These are phyloP conservation scores for Stegophylla sp. DNA, from an alignment of 2,888 invertebrate species.

Conservation along the genomic window DNA sequence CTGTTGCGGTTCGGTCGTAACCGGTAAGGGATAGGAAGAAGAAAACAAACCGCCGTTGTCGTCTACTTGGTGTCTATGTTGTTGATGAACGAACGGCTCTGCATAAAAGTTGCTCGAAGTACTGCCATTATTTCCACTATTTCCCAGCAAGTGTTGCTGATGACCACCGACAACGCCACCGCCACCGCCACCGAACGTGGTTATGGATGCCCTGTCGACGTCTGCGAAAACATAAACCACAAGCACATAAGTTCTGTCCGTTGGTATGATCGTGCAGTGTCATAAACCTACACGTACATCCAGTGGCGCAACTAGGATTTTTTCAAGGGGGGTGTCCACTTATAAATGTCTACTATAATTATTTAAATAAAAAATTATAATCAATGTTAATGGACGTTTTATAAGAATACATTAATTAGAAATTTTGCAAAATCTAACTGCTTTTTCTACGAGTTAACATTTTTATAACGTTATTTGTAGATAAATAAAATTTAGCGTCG, in stretches of 20 bases:
- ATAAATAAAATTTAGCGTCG: no score
- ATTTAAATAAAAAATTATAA: no score
- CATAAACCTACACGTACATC: no score
- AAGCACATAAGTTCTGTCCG: background rate
- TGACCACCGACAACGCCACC: background rate
- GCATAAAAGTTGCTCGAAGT: constrained; percentile 20
- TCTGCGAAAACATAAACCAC: constrained; percentile 7
- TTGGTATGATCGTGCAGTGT: background rate
- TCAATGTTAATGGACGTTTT: no score
- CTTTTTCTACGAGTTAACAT: no score
- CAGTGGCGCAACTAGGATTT: no score
- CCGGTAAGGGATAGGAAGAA: constrained; percentile 29
- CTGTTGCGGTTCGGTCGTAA: constrained; percentile 7
- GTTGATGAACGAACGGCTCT: constrained; percentile 24
- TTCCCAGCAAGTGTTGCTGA: background rate
- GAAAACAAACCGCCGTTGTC: constrained; percentile 8
- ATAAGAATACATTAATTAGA: no score
- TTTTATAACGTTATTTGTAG: no score
- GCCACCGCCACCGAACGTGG: constrained; percentile 1
- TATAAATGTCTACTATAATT: no score
- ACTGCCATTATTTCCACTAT: background rate
- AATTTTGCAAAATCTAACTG: no score
- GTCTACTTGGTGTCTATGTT: constrained; percentile 15
- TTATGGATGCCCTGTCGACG: constrained; percentile 27
- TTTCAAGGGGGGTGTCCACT: no score